These are phyloP conservation scores for Phylloscopus collybita DNA, from an alignment of 2,797 vertebrate genomes.

Conservation along the genomic window DNA sequence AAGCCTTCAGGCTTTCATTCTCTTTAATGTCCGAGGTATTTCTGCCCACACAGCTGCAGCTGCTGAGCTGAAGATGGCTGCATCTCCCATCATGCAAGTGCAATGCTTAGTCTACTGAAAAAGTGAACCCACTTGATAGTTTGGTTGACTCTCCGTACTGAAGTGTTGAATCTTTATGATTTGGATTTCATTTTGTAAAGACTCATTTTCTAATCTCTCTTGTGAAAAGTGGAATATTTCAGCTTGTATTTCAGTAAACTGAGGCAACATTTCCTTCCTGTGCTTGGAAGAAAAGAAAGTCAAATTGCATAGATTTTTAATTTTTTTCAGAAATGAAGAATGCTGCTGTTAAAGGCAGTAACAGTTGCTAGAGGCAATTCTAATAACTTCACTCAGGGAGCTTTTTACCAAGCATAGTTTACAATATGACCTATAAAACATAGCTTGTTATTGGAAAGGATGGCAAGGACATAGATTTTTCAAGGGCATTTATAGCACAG, in stretches of 20 bases:
- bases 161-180: background rate
- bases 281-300: background rate
- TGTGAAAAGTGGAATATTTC: background rate
- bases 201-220: background rate
- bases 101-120: background rate
- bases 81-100: background rate
- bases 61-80: background rate
- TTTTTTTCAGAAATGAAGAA: background rate
- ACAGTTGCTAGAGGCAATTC: background rate
- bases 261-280: background rate
- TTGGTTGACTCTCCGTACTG: background rate
- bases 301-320: background rate
- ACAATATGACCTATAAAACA: background rate
- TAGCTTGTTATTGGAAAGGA: background rate
- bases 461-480: background rate
- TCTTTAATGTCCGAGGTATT: background rate
- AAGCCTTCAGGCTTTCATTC: background rate
- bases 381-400: background rate
- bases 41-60: background rate
- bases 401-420: background rate
- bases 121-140: background rate
- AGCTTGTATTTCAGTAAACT: background rate
- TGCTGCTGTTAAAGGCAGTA: background rate
- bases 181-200: background rate
- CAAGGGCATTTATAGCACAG: background rate